A percentile compares a stretch with the other conserved stretches of the same genome.
phyloP scores from a whole-genome alignment of 53 echinoderm and acorn worm genomes.

The Paelopatides confundens region DNA sequence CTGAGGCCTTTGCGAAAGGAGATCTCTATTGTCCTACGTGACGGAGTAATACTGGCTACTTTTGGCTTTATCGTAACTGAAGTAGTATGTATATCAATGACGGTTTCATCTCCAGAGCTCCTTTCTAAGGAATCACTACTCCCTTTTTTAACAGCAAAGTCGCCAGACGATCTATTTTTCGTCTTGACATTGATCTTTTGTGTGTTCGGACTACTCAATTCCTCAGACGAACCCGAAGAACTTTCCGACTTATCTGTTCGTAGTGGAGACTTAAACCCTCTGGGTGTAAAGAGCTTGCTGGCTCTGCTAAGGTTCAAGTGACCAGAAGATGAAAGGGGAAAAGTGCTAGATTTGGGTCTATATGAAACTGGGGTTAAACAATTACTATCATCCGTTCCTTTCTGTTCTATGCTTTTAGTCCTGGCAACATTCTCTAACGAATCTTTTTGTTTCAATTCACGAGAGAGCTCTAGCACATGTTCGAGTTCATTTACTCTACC shows the following conservation, averaged over 20 bases:
- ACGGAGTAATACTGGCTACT: slow-evolving; percentile 39
- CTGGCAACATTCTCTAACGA: slow-evolving; percentile 7
- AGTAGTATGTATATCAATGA: slow-evolving; percentile 8
- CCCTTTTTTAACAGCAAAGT: slow-evolving; percentile 7
- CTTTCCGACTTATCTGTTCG: slow-evolving; percentile 80
- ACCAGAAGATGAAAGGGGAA: not conserved
- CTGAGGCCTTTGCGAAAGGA: slow-evolving; percentile 45
- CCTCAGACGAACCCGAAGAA: slow-evolving; percentile 78
- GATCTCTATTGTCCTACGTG: not conserved
- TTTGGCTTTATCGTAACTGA: slow-evolving; percentile 20
- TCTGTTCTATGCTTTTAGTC: slow-evolving; percentile 22
- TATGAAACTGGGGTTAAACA: not conserved
- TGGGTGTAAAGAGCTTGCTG: slow-evolving; percentile 62
- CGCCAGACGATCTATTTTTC: not conserved
- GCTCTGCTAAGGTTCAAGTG: slow-evolving; percentile 17
- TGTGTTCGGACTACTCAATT: slow-evolving; percentile 69
- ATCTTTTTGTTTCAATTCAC: slow-evolving; percentile 25
- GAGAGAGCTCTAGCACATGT: slow-evolving; percentile 43
- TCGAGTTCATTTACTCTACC: slow-evolving; percentile 68
- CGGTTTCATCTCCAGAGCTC: slow-evolving; percentile 52
- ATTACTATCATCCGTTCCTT: not conserved
- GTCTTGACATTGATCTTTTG: slow-evolving; percentile 31
- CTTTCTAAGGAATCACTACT: slow-evolving; percentile 30
- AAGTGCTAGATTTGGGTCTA: slow-evolving; percentile 34
- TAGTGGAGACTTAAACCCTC: slow-evolving; percentile 68